Conservation (phyloP, 1,140 invertebrate genomes). For the Notospermus geniculatus region DNA sequence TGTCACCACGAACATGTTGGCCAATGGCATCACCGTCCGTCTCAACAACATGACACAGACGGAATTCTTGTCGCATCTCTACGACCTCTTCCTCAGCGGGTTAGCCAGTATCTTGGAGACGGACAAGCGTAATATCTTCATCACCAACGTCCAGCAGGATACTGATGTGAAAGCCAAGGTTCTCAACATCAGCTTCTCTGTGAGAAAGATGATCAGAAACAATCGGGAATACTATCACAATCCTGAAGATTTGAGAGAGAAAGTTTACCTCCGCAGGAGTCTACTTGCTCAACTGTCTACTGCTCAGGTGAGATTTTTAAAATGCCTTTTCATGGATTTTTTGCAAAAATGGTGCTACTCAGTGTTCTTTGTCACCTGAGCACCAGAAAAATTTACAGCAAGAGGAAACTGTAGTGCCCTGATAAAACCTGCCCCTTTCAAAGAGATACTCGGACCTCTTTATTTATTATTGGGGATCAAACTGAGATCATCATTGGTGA, state of each 20-base stretch:
- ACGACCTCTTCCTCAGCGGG: conserved; percentile 87
- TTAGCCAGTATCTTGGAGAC: conserved; percentile 88
- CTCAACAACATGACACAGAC: conserved; percentile 91
- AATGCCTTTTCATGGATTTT: too few relatives aligned
- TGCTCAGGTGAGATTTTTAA: conserved; percentile 70
- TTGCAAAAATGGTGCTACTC: too few relatives aligned
- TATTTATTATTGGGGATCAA: too few relatives aligned
- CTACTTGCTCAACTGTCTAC: conserved; percentile 82
- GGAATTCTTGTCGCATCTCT: conserved; percentile 85
- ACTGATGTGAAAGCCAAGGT: conserved; percentile 78
- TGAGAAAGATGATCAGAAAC: conserved; percentile 64
- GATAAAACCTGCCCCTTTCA: too few relatives aligned
- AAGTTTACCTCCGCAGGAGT: conserved; percentile 87
- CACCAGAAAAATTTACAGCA: too few relatives aligned
- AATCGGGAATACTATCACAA: conserved; percentile 70
- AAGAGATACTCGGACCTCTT: too few relatives aligned
- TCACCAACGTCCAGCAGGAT: conserved; percentile 80
- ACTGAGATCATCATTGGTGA: too few relatives aligned
- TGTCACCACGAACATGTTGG: conserved; percentile 92
- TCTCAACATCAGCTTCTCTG: conserved; percentile 93
- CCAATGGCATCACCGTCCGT: conserved; percentile 90
- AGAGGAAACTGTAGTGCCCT: too few relatives aligned
- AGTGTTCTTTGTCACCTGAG: too few relatives aligned
- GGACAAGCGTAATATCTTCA: conserved; percentile 86
- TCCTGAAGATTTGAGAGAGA: conserved; percentile 85